phyloP scores from a whole-genome alignment of 1,140 invertebrate species.

The Aporrectodea caliginosa region DNA sequence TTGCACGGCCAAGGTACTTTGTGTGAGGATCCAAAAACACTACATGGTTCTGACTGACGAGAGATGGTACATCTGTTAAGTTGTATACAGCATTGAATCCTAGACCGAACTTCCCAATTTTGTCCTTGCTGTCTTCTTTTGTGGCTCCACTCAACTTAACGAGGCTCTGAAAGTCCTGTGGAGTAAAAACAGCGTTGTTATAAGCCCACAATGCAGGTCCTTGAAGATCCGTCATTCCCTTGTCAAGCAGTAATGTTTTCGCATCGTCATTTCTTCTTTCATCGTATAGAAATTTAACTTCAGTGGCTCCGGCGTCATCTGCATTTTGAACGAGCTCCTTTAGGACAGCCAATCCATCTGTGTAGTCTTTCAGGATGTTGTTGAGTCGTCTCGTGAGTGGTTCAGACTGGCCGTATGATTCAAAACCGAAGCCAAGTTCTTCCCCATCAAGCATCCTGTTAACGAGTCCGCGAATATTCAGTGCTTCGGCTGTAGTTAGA shows the following conservation, averaged over 20 bases:
- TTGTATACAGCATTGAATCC: conserved; percentile 52
- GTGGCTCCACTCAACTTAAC: conserved; percentile 42
- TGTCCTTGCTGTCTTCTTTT: conserved; percentile 40
- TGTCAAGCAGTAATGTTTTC: conserved; percentile 37
- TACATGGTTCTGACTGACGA: conserved; percentile 41
- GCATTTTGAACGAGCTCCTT: conserved; percentile 52
- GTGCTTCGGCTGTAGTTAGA: conserved; percentile 32
- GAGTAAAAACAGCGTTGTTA: conserved; percentile 45
- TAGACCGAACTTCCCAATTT: conserved; percentile 47
- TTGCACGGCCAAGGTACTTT: conserved; percentile 38
- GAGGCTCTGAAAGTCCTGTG: conserved; percentile 46
- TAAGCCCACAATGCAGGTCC: conserved; percentile 47
- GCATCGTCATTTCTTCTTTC: conserved; percentile 39
- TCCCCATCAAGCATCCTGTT: conserved; percentile 29
- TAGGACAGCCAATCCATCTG: conserved; percentile 44
- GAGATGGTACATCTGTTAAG: conserved; percentile 48
- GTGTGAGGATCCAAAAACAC: conserved; percentile 51
- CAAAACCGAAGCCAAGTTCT: conserved; percentile 37
- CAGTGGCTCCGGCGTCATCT: conserved; percentile 55
- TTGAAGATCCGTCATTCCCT: conserved; percentile 42
- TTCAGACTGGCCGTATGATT: conserved; percentile 36
- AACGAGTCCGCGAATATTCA: conserved; percentile 39
- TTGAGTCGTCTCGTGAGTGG: conserved; percentile 37
- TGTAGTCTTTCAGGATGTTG: conserved; percentile 39
- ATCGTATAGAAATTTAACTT: conserved; percentile 53